phyloP scores from a whole-genome alignment of 2,797 vertebrate species.

The Ambastaia sidthimunki region DNA sequence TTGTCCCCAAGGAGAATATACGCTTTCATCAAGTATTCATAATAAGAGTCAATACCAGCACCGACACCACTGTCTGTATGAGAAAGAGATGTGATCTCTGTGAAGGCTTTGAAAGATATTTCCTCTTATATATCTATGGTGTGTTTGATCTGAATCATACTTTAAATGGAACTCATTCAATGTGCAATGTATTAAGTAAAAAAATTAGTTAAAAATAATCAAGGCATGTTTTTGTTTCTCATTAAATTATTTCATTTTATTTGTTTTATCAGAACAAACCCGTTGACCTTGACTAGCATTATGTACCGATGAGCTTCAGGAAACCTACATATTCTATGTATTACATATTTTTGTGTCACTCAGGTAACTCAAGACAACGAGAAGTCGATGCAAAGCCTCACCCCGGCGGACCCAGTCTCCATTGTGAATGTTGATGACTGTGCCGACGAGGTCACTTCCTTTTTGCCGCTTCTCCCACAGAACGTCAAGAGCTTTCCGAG shows the following conservation, averaged over 20 bases:
- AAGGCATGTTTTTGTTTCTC: no score
- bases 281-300: no score
- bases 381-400: slow-evolving; percentile 56
- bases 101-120: neutral
- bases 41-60: slow-evolving; percentile 86
- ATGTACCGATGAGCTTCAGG: no score
- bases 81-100: slow-evolving; percentile 13
- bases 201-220: no score
- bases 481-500: slow-evolving; percentile 82
- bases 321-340: no score
- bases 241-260: no score
- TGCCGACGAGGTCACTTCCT: slow-evolving; percentile 84
- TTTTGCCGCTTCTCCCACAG: slow-evolving; percentile 84
- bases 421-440: slow-evolving; percentile 86
- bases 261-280: no score
- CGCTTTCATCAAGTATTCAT: slow-evolving; percentile 86
- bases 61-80: slow-evolving; percentile 83
- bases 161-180: no score
- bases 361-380: no score
- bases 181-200: neutral
- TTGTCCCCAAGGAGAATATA: slow-evolving; percentile 84
- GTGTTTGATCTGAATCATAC: no score
- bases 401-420: slow-evolving; percentile 85
- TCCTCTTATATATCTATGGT: neutral
- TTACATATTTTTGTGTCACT: no score